Conservation (phyloP, 2,888 invertebrate genomes). For the Cetonia aurata region DNA sequence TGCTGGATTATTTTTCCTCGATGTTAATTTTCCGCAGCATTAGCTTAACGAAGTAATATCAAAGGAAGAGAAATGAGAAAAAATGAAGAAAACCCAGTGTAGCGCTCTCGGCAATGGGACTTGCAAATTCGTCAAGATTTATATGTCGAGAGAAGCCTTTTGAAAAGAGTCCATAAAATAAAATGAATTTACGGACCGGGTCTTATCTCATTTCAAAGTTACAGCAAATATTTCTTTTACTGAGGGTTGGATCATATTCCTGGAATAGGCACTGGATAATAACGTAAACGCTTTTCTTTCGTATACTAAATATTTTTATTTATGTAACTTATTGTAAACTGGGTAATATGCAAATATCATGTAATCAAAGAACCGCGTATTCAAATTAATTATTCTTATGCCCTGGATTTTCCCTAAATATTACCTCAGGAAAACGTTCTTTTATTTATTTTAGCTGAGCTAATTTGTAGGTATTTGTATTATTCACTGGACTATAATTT, state of each 20-base stretch:
- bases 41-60: conserved; percentile 40
- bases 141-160: conserved; percentile 19
- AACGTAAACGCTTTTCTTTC: too few species aligned
- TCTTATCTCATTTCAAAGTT: conserved; percentile 32
- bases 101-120: conserved; percentile 29
- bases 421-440: background rate
- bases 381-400: too few species aligned
- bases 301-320: too few species aligned
- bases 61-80: conserved; percentile 5
- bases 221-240: conserved; percentile 1
- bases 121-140: conserved; percentile 38
- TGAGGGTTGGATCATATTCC: too few species aligned
- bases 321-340: too few species aligned
- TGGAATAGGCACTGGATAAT: too few species aligned
- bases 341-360: too few species aligned
- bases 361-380: too few species aligned
- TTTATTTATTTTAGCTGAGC: background rate
- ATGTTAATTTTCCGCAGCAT: conserved; percentile 39
- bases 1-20: conserved; percentile 15
- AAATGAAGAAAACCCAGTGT: conserved; percentile 25
- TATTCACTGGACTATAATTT: too few species aligned
- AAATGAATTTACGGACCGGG: conserved; percentile 9
- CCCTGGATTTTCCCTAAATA: too few species aligned
- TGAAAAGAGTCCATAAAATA: conserved; percentile 13
- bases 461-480: too few species aligned